These are phyloP conservation scores for Heterohyrax brucei DNA, from an alignment of 2,797 vertebrate species.

Conservation along the genomic window DNA sequence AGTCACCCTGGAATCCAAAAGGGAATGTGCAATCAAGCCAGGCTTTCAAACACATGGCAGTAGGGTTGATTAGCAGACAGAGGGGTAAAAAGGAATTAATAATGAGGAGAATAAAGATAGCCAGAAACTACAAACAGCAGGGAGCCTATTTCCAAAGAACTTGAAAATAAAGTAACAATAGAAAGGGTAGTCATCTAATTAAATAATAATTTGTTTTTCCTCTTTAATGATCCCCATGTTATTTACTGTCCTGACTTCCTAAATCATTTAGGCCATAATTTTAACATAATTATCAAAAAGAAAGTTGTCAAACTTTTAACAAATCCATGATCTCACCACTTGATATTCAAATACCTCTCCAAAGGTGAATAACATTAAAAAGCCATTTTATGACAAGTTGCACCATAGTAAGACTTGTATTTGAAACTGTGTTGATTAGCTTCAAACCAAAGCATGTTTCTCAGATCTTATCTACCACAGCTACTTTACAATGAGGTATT, in stretches of 20 bases:
- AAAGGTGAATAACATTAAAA: constrained; percentile 35
- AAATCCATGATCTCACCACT: constrained; percentile 87
- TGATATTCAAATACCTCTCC: constrained; percentile 75
- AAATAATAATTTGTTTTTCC: constrained; percentile 91
- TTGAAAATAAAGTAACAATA: constrained; percentile 91
- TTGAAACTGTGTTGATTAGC: not conserved
- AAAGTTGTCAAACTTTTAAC: constrained; percentile 90
- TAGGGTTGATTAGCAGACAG: constrained; percentile 86
- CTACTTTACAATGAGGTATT: not conserved
- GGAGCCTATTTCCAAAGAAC: constrained; percentile 88
- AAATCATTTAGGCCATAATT: constrained; percentile 85
- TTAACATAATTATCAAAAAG: constrained; percentile 88
- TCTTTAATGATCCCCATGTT: constrained; percentile 87
- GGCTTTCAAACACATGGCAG: constrained; percentile 82
- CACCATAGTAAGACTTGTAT: not conserved
- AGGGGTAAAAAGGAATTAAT: constrained; percentile 89
- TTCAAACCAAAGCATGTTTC: not conserved
- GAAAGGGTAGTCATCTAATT: constrained; percentile 89
- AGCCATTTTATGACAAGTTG: constrained; percentile 45
- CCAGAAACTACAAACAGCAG: constrained; percentile 91
- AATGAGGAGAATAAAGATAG: constrained; percentile 89
- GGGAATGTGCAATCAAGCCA: constrained; percentile 83
- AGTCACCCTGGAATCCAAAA: constrained; percentile 83
- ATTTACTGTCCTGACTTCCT: constrained; percentile 89
- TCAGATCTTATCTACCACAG: not conserved